Percentiles rank a stretch among this genome's conserved stretches.
Conservation (phyloP, 2,113 vertebrate species). For the Phycodurus eques region DNA sequence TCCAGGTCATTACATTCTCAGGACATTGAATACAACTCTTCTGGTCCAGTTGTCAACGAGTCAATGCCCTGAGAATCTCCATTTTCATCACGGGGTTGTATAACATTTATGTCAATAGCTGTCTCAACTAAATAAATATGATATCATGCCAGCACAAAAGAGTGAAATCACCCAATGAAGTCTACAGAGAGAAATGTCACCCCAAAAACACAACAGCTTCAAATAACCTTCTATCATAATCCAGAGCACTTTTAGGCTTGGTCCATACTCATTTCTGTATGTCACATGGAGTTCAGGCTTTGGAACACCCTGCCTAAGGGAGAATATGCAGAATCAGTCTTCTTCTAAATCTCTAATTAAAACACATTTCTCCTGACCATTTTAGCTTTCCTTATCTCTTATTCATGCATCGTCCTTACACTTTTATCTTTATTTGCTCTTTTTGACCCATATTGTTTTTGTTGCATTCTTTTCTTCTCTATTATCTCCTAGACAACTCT, state of each 20-base stretch:
- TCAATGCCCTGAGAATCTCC: no score
- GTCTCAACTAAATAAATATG: no score
- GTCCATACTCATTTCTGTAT: background rate
- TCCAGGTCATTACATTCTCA: no score
- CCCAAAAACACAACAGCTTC: background rate
- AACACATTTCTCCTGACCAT: background rate
- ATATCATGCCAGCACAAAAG: background rate
- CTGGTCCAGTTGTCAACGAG: no score
- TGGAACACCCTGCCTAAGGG: background rate
- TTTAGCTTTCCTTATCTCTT: background rate
- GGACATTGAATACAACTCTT: no score
- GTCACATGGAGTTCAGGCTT: no score
- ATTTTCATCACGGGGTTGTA: background rate
- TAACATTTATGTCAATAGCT: background rate
- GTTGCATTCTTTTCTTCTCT: background rate
- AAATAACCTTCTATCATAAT: background rate
- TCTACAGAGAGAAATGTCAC: background rate
- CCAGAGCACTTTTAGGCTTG: background rate
- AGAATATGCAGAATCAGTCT: background rate
- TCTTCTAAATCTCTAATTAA: background rate
- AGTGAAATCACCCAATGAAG: background rate
- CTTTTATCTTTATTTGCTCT: background rate
- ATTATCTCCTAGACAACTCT: background rate
- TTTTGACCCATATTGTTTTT: background rate
- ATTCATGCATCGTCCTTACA: background rate